These are phyloP conservation scores for Drusus annulatus DNA, from an alignment of 1,140 invertebrate genomes.

Conservation along the genomic window DNA sequence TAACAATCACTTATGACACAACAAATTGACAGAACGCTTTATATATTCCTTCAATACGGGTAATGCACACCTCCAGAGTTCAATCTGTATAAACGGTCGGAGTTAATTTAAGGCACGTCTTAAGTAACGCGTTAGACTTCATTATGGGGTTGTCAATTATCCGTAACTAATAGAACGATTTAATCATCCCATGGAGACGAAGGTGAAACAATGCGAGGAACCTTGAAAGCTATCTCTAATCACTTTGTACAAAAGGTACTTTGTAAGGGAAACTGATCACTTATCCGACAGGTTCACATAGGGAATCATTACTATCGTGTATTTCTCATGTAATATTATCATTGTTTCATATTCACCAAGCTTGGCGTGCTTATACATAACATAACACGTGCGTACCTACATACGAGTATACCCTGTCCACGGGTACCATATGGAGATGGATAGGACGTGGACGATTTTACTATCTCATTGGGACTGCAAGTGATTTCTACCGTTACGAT, in stretches of 20 bases:
- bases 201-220: conserved; percentile 22
- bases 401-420: background rate
- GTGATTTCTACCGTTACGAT: background rate
- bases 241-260: conserved; percentile 7
- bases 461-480: background rate
- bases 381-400: background rate
- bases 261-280: conserved; percentile 19
- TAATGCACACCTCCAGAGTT: conserved; percentile 33
- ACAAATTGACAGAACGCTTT: conserved; percentile 58
- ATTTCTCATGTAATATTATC: background rate
- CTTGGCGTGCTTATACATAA: background rate
- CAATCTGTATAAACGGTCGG: conserved; percentile 21
- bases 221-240: conserved; percentile 25
- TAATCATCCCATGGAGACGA: conserved; percentile 17
- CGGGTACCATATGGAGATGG: background rate
- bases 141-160: conserved; percentile 39
- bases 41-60: conserved; percentile 32
- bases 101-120: conserved; percentile 28
- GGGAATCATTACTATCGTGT: background rate
- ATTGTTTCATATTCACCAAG: background rate
- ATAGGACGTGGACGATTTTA: background rate
- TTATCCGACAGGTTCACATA: background rate
- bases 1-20: conserved; percentile 58
- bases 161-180: conserved; percentile 37
- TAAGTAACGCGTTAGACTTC: conserved; percentile 37